A percentile compares a stretch with the other conserved stretches of the same genome.
phyloP scores from a whole-genome alignment of 2,888 invertebrate genomes.

The Punctoribates punctum region DNA sequence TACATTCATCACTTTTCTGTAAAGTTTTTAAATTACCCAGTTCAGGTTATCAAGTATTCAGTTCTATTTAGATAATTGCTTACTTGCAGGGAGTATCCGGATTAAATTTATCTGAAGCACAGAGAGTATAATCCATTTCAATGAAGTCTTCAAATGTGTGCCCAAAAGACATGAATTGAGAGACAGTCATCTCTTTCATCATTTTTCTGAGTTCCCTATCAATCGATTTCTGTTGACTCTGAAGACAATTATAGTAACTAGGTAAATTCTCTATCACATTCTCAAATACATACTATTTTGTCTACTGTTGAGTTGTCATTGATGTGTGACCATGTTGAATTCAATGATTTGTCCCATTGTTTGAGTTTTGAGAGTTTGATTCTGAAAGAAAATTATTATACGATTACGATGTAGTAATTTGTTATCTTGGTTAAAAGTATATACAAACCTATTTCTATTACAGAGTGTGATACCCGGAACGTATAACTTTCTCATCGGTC shows the following conservation, averaged over 20 bases:
- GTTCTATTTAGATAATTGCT: background rate
- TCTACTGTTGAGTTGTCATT: too few relatives aligned
- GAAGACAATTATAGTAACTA: too few relatives aligned
- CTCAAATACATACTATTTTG: too few relatives aligned
- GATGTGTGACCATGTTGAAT: too few relatives aligned
- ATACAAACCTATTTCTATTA: slow-evolving; percentile 42
- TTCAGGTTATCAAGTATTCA: background rate
- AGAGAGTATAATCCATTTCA: slow-evolving; percentile 12
- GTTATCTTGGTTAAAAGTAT: too few relatives aligned
- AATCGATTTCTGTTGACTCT: background rate
- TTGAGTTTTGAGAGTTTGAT: background rate
- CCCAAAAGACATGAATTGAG: slow-evolving; percentile 36
- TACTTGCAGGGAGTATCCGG: slow-evolving; percentile 29
- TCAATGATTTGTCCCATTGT: slow-evolving; percentile 20
- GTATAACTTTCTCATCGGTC: background rate
- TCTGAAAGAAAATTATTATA: too few relatives aligned
- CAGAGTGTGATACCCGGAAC: slow-evolving; percentile 40
- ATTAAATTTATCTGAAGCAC: slow-evolving; percentile 34
- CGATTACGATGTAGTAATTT: too few relatives aligned
- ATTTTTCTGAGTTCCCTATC: slow-evolving; percentile 26
- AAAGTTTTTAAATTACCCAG: background rate
- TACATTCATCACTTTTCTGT: background rate
- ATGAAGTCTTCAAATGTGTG: slow-evolving; percentile 22
- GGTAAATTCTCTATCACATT: too few relatives aligned
- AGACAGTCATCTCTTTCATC: slow-evolving; percentile 30